Base-by-base conservation (phyloP, 2,797 vertebrate genomes). In the Hafferia zeledoni region DNA sequence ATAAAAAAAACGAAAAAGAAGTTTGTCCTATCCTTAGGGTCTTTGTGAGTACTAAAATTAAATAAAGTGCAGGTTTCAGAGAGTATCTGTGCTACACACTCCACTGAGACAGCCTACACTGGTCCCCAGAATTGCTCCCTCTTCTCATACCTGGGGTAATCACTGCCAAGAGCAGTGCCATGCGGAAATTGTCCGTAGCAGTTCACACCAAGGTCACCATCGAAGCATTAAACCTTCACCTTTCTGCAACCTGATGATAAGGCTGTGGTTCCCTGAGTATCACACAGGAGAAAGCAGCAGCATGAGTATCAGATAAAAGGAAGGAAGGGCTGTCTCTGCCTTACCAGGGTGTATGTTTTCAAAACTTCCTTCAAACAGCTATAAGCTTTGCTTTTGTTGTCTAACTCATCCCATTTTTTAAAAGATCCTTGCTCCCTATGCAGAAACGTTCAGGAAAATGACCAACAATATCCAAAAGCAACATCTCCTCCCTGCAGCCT, bases 391-490 rank as follows among this genome's bases (percentile, higher is more conserved):
- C 24, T 79, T 86, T 72, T 35, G 11, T 10, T 65, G 11, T 50
- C 25, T 30, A 77, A 44, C 8, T 85, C 49, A 47, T 11, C 47
- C 7, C 22, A 4, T 70, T 28, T 33, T 46, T 81, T n/a, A 37
- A 49, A 63, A 82, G 24, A 43, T 46, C 55, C 27, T 65, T 13
- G 30, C 28, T 78, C 41, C n/a, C 30, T 84, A 17, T 11, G n/a
- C 43, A 57, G 50, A 80, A 76, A 20, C 0, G 1, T 69, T 78
- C 2, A 4, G 57, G 49, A 82, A 46, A 24, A 31, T 0, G 0
- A 31, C 71, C 63, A 35, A 22, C 35, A 65, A 13, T 6, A 43
- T 35, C 49, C 61, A 71, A 83, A 83, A 87, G 81, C 10, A 14
- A 13, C 13, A 9, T 17, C 63, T 70, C 47, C 23, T 53, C 65